These are phyloP conservation scores for Psittacula cyanocephala DNA, from an alignment of 2,113 vertebrate species.

Conservation along the genomic window DNA sequence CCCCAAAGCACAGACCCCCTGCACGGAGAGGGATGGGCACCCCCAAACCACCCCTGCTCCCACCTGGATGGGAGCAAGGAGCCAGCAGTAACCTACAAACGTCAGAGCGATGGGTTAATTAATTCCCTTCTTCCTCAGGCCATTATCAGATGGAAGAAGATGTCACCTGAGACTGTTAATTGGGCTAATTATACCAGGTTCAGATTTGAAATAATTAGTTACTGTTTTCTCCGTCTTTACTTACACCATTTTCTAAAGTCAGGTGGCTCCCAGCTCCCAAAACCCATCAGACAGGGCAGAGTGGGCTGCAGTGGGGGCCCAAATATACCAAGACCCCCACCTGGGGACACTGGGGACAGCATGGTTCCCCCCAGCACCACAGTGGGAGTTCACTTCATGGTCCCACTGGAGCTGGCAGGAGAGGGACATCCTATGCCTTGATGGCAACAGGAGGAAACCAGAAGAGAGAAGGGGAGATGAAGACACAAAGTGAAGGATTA, in stretches of 20 bases:
- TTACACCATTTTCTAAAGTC: neutral
- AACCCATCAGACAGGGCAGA: fast-evolving
- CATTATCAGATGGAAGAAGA: constrained; percentile 35
- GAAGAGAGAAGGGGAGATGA: neutral
- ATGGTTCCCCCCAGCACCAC: fast-evolving
- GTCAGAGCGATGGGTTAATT: constrained; percentile 59
- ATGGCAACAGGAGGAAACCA: fast-evolving
- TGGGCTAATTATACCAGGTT: constrained; percentile 59
- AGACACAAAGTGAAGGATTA: neutral
- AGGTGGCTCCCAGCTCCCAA: neutral
- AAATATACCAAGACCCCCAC: fast-evolving
- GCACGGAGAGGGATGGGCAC: fast-evolving
- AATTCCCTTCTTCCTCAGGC: constrained; percentile 31
- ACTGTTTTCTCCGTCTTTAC: constrained; percentile 31
- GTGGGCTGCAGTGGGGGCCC: neutral
- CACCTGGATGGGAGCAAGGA: fast-evolving
- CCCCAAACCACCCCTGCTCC: neutral
- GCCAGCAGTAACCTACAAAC: neutral
- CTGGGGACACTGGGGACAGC: neutral
- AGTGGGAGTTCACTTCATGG: neutral
- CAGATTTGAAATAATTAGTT: constrained; percentile 63
- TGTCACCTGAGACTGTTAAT: constrained; percentile 66
- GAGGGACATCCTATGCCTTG: neutral
- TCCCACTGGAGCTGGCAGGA: neutral
- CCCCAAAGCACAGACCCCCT: neutral